Evolutionary conservation across 1,140 invertebrate species (phyloP).

Genomic region (Rhyacophila brunnea): DNA sequence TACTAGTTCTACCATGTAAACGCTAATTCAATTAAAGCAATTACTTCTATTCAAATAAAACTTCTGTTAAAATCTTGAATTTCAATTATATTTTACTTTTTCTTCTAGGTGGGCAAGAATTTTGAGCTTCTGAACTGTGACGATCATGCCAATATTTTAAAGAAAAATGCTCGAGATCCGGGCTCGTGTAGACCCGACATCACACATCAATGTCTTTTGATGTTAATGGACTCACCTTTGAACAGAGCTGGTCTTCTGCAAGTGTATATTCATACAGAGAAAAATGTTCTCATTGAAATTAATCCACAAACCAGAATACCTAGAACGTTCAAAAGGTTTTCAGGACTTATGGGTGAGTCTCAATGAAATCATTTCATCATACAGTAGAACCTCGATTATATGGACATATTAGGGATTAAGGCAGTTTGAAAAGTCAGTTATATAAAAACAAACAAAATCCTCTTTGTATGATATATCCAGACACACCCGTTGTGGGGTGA

Average conservation of each 20-base stretch:
- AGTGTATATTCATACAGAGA: slow-evolving; percentile 94
- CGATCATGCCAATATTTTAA: slow-evolving; percentile 82
- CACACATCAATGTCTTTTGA: slow-evolving; percentile 90
- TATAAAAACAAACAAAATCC: too few relatives aligned
- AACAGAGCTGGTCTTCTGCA: slow-evolving; percentile 87
- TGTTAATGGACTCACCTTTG: slow-evolving; percentile 95
- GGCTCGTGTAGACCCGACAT: slow-evolving; percentile 91
- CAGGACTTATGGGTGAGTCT: slow-evolving; percentile 89
- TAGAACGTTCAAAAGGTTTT: slow-evolving; percentile 96
- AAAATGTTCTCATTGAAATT: slow-evolving; percentile 97
- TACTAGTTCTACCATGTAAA: too few relatives aligned
- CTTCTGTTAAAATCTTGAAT: too few relatives aligned
- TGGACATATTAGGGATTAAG: too few relatives aligned
- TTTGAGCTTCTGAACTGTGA: slow-evolving; percentile 95
- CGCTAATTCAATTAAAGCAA: too few relatives aligned
- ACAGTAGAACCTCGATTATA: too few relatives aligned
- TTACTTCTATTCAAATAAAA: too few relatives aligned
- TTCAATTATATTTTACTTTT: too few relatives aligned
- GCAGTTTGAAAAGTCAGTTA: too few relatives aligned
- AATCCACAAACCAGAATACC: slow-evolving; percentile 98
- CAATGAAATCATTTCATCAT: neutral
- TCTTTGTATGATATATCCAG: too few relatives aligned
- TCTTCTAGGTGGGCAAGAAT: slow-evolving; percentile 73
- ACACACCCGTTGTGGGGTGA: too few relatives aligned
- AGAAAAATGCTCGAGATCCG: slow-evolving; percentile 81